These are phyloP conservation scores for Eueides isabella DNA, from an alignment of 1,140 invertebrate species.

Conservation along the genomic window DNA sequence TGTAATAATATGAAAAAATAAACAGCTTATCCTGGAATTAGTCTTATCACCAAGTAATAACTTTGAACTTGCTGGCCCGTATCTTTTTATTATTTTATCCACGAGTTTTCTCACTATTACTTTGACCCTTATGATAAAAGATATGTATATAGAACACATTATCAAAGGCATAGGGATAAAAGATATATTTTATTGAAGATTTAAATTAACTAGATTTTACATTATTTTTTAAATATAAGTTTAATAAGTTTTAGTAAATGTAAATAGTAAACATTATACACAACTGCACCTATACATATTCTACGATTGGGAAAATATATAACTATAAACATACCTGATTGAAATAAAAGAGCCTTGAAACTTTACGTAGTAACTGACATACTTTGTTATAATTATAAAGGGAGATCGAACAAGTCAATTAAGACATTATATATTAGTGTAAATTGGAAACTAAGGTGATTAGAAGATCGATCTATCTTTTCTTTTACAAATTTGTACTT, in stretches of 20 bases:
- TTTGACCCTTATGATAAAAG: neutral
- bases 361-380: neutral
- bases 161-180: neutral
- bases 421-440: neutral
- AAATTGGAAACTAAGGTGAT: neutral
- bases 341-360: neutral
- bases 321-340: neutral
- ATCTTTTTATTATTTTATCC: conserved; percentile 8
- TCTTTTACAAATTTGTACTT: neutral
- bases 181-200: too few species aligned
- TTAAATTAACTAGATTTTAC: too few species aligned
- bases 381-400: neutral
- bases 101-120: neutral
- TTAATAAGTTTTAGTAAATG: too few species aligned
- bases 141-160: neutral
- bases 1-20: too few species aligned
- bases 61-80: neutral
- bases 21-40: neutral
- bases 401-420: neutral
- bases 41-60: neutral
- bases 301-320: neutral
- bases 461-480: neutral
- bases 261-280: too few species aligned
- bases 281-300: neutral
- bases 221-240: too few species aligned